These are phyloP conservation scores for Polyodon spathula DNA, from an alignment of 2,113 vertebrate genomes.

Conservation along the genomic window DNA sequence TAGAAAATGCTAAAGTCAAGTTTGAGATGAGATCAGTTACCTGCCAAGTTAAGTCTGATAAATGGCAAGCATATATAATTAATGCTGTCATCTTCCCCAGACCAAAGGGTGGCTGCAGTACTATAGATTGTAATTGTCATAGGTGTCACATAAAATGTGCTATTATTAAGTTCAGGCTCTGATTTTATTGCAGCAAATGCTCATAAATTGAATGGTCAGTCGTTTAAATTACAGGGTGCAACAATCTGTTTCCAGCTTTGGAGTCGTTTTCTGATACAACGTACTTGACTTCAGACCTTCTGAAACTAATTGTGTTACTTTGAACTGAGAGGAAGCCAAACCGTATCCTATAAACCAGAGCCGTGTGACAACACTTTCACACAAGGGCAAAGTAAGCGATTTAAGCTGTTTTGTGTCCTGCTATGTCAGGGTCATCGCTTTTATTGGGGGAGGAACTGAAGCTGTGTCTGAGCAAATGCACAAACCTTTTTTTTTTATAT, in stretches of 20 bases:
- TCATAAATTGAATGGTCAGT: constrained; percentile 79
- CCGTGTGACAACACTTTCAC: constrained; percentile 37
- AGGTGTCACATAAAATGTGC: constrained; percentile 79
- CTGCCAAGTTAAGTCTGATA: constrained; percentile 73
- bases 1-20: constrained; percentile 68
- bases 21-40: constrained; percentile 55
- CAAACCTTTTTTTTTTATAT: no score
- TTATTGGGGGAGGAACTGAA: no score
- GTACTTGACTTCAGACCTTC: constrained; percentile 61
- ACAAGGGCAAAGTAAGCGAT: background rate
- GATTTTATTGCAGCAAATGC: constrained; percentile 71
- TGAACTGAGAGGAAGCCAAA: constrained; percentile 47
- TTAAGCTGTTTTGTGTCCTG: background rate
- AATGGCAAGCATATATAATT: constrained; percentile 68
- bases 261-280: constrained; percentile 50
- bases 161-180: constrained; percentile 77
- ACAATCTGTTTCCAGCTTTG: constrained; percentile 45
- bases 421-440: background rate
- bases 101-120: constrained; percentile 62
- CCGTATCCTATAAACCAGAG: constrained; percentile 45
- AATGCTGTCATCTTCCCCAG: constrained; percentile 61
- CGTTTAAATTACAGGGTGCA: constrained; percentile 72
- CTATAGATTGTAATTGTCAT: constrained; percentile 81
- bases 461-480: no score
- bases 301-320: constrained; percentile 51